Evolutionary conservation across 1,140 invertebrate genomes (phyloP).

Genomic region (Papilio aristodemus): DNA sequence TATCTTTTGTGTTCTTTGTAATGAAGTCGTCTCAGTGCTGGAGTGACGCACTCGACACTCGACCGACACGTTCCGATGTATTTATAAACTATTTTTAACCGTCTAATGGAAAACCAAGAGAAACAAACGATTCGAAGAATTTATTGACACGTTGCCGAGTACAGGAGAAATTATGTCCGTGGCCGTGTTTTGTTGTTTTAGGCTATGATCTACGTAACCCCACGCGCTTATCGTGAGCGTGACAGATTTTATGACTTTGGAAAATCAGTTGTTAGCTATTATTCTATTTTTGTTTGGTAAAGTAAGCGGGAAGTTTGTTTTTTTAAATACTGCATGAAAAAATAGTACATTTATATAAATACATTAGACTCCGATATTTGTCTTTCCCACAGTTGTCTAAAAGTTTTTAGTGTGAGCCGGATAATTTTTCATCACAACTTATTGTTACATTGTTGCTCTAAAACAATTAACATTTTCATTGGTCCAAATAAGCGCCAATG

Average conservation of each 20-base stretch:
- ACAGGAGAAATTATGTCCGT: conserved; percentile 39
- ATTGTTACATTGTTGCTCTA: no score
- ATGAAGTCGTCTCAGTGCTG: conserved; percentile 11
- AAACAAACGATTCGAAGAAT: conserved; percentile 42
- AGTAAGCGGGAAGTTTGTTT: no score
- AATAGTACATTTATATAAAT: no score
- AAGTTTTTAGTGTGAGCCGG: no score
- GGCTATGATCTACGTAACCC: conserved; percentile 42
- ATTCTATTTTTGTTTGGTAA: no score
- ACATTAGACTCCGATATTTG: no score
- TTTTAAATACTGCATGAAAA: no score
- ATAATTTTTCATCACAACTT: no score
- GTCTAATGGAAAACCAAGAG: conserved; percentile 38
- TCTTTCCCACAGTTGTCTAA: no score
- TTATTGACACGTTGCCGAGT: conserved; percentile 33
- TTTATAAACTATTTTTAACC: conserved; percentile 35
- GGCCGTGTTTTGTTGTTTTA: conserved; percentile 41
- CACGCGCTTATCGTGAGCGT: neutral
- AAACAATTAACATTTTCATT: no score
- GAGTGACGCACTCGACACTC: conserved; percentile 18
- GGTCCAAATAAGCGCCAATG: no score
- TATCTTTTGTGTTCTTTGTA: neutral
- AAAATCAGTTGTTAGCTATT: no score
- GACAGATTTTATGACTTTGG: conserved; percentile 12
- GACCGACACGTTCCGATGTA: conserved; percentile 9